Conservation (phyloP, 2,113 vertebrate genomes). For the Choloepus hoffmanni region DNA sequence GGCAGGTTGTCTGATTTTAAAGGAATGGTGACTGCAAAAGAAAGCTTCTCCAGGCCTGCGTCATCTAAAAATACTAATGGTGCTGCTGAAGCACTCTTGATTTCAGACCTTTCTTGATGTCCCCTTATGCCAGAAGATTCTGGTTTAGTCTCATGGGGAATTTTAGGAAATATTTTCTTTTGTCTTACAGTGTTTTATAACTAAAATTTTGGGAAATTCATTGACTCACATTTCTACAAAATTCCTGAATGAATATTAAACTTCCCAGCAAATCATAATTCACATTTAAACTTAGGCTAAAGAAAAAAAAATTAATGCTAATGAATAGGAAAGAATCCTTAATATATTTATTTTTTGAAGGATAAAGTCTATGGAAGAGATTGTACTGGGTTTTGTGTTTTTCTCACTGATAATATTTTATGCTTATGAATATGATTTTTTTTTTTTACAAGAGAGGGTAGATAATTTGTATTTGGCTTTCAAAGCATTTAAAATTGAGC, state of each 20-base stretch:
- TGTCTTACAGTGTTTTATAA: neutral
- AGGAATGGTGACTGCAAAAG: neutral
- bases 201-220: conserved; percentile 40
- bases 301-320: neutral
- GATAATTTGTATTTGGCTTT: conserved; percentile 27
- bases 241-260: conserved; percentile 38
- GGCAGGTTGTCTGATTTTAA: neutral
- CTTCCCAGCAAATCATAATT: conserved; percentile 12
- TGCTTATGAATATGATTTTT: conserved; percentile 8
- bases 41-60: neutral
- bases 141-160: conserved; percentile 26
- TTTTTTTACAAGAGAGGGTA: neutral
- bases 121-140: neutral
- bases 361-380: neutral
- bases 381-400: neutral
- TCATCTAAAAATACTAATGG: neutral
- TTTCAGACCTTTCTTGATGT: neutral
- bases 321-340: conserved; percentile 28
- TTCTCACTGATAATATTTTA: conserved; percentile 18
- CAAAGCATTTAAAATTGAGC: conserved; percentile 26
- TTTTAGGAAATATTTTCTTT: conserved; percentile 29
- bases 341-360: neutral
- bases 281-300: neutral
- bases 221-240: conserved; percentile 32
- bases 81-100: neutral